Conservation (phyloP, 2,113 vertebrate genomes). For the Amphilophus citrinellus region DNA sequence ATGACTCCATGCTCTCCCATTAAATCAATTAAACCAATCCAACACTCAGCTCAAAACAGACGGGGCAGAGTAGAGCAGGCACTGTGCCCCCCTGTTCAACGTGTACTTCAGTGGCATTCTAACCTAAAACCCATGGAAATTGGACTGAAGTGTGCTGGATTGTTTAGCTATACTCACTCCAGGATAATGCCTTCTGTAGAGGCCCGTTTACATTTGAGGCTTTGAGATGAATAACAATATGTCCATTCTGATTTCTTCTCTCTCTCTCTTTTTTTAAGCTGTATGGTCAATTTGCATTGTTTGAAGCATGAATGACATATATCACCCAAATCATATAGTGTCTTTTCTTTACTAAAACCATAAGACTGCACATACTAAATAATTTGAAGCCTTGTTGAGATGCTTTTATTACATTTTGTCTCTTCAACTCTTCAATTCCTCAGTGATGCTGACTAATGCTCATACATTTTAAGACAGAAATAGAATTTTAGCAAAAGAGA, state of each 20-base stretch:
- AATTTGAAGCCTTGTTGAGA: too few species aligned
- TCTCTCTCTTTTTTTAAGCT: not conserved
- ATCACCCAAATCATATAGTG: not conserved
- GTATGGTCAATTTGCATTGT: slow-evolving; percentile 21
- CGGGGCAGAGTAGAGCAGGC: slow-evolving; percentile 66
- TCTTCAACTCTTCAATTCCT: not conserved
- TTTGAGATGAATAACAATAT: slow-evolving; percentile 67
- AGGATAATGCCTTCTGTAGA: slow-evolving; percentile 60
- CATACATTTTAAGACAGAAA: not conserved
- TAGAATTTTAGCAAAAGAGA: not conserved
- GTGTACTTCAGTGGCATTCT: slow-evolving; percentile 77
- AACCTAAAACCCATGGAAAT: slow-evolving; percentile 74
- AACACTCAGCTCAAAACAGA: slow-evolving; percentile 73
- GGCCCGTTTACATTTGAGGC: slow-evolving; percentile 54
- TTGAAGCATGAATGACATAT: slow-evolving; percentile 1
- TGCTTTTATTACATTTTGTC: too few species aligned
- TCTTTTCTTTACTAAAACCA: too few species aligned
- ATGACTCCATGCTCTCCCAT: slow-evolving; percentile 76
- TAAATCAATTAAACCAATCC: slow-evolving; percentile 83
- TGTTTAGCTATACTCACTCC: slow-evolving; percentile 68
- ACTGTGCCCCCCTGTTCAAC: slow-evolving; percentile 71
- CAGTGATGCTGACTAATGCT: not conserved
- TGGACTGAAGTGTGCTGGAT: slow-evolving; percentile 75
- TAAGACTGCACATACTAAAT: too few species aligned
- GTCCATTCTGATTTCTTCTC: slow-evolving; percentile 42